phyloP scores from a whole-genome alignment of 2,888 invertebrate genomes.

The Hyposoter didymator region DNA sequence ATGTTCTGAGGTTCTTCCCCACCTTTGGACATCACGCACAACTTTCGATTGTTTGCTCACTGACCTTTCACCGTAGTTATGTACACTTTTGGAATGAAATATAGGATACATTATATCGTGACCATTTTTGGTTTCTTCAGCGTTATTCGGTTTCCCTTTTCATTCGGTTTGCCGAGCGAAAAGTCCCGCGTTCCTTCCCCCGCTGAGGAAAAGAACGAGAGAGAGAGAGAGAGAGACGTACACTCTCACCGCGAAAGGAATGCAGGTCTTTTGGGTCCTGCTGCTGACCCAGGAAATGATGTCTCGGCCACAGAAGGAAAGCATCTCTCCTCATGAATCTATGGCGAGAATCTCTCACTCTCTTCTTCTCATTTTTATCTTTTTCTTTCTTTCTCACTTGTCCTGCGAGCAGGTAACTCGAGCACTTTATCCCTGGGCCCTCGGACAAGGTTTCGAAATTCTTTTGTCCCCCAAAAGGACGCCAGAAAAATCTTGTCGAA shows the following conservation, averaged over 20 bases:
- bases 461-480: constrained; percentile 44
- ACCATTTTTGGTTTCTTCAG: constrained; percentile 58
- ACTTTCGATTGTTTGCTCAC: constrained; percentile 53
- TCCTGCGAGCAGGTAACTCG: constrained; percentile 63
- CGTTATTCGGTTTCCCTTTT: constrained; percentile 7
- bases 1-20: constrained; percentile 12
- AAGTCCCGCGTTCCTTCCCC: constrained; percentile 29
- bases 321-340: constrained; percentile 58
- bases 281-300: constrained; percentile 69
- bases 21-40: constrained; percentile 16
- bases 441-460: constrained; percentile 34
- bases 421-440: constrained; percentile 34
- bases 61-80: constrained; percentile 58
- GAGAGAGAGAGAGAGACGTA: constrained; percentile 10
- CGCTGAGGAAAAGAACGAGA: constrained; percentile 36
- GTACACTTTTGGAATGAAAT: constrained; percentile 31
- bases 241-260: constrained; percentile 32
- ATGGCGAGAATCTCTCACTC: constrained; percentile 39
- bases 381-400: constrained; percentile 16
- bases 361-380: constrained; percentile 10
- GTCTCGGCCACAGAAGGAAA: constrained; percentile 71
- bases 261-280: constrained; percentile 48
- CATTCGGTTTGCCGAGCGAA: constrained; percentile 18
- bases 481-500: constrained; percentile 22
- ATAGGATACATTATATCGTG: constrained; percentile 58